These are phyloP conservation scores for Horisme vitalbata DNA, from an alignment of 2,888 invertebrate species.

Conservation along the genomic window DNA sequence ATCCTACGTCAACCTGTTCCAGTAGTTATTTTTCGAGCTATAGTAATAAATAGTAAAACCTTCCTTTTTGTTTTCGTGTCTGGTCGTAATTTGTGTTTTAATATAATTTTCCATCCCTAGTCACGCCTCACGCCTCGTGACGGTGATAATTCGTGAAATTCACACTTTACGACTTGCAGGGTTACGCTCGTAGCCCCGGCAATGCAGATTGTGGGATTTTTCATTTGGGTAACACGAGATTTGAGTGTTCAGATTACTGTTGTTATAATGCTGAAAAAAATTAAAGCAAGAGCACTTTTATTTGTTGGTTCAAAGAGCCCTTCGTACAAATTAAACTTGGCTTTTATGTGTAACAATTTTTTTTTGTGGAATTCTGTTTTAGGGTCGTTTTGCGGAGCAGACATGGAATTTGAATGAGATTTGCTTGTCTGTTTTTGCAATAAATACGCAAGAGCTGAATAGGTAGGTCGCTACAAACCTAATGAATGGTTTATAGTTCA, in stretches of 20 bases:
- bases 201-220: conserved; percentile 31
- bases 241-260: conserved; percentile 27
- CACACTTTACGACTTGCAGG: conserved; percentile 32
- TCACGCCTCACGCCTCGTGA: conserved; percentile 18
- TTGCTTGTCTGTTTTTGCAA: no score
- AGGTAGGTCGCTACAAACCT: no score
- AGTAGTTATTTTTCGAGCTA: no score
- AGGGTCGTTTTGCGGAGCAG: no score
- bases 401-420: no score
- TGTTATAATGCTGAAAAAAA: conserved; percentile 12
- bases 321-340: conserved; percentile 12
- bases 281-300: conserved; percentile 19
- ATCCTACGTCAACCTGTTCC: no score
- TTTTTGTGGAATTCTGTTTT: no score
- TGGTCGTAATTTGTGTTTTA: background rate
- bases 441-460: no score
- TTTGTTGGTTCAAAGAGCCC: conserved; percentile 15
- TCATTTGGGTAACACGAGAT: conserved; percentile 33
- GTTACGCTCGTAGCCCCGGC: conserved; percentile 18
- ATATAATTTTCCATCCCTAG: conserved; percentile 5
- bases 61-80: no score
- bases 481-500: no score
- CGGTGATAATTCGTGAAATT: conserved; percentile 30
- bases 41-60: no score
- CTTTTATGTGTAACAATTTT: no score